A percentile compares a stretch with the other conserved stretches of the same genome.
phyloP scores from a whole-genome alignment of 92 coral and sea anemone species.

The Muricea muricata region DNA sequence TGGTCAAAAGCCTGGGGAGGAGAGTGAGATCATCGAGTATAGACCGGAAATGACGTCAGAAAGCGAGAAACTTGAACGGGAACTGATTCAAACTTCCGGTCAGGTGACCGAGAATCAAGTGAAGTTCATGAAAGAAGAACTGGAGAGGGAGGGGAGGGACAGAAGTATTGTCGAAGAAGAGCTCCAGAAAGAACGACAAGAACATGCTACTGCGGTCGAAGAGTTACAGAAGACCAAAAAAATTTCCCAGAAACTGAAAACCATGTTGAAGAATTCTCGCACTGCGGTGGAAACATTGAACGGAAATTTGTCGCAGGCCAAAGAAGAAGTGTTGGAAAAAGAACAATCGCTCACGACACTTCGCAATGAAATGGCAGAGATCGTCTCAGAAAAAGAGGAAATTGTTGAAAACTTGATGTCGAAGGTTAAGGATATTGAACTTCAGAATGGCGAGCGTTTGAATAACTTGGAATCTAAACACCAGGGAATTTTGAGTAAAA shows the following conservation, averaged over 20 bases:
- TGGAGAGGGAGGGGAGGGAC: constrained; percentile 3
- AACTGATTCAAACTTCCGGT: constrained; percentile 47
- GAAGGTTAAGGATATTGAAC: constrained; percentile 69
- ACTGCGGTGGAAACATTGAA: constrained; percentile 63
- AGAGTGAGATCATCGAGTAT: not conserved
- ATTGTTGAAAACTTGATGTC: constrained; percentile 65
- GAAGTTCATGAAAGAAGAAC: not conserved
- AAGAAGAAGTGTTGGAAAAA: constrained; percentile 74
- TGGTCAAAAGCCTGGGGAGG: not conserved
- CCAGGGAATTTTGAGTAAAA: constrained; percentile 57
- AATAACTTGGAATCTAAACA: constrained; percentile 52
- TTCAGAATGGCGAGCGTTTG: constrained; percentile 72
- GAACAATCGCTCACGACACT: constrained; percentile 77
- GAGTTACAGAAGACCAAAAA: constrained; percentile 67
- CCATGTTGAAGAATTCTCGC: constrained; percentile 78
- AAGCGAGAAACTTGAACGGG: constrained; percentile 70
- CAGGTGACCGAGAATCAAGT: not conserved
- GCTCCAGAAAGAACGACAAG: not conserved
- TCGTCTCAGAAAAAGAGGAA: constrained; percentile 79
- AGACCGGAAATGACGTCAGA: constrained; percentile 48
- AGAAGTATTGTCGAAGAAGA: not conserved
- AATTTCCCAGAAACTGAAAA: constrained; percentile 63
- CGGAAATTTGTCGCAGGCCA: constrained; percentile 75
- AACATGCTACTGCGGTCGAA: not conserved
- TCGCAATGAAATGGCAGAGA: constrained; percentile 74